Conservation (phyloP, 2,113 vertebrate genomes). For the Megaceryle maxima region DNA sequence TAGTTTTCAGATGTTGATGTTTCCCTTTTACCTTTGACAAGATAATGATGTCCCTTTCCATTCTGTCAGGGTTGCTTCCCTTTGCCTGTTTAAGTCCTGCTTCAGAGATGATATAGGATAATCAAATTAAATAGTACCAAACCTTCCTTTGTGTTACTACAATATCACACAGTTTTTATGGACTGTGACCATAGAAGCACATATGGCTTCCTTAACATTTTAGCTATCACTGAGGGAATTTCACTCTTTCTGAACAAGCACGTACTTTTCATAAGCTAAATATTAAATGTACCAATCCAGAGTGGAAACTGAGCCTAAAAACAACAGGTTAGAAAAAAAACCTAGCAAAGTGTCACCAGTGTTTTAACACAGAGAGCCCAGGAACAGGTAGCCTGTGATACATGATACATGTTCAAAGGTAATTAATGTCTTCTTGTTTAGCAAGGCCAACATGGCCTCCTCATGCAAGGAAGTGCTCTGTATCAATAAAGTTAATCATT, state of each 20-base stretch:
- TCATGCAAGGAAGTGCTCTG: fast-evolving
- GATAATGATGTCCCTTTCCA: background rate
- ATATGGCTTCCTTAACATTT: background rate
- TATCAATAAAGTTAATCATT: background rate
- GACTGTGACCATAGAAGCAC: background rate
- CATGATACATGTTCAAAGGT: background rate
- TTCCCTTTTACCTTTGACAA: background rate
- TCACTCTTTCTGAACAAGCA: background rate
- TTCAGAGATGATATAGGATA: background rate
- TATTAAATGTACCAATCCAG: fast-evolving
- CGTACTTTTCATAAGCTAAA: too few relatives aligned
- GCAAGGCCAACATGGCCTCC: fast-evolving
- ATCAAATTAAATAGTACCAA: background rate
- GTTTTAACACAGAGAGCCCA: fast-evolving
- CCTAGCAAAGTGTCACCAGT: background rate
- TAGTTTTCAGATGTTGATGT: background rate
- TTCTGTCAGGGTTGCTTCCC: background rate
- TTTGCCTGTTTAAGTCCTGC: background rate
- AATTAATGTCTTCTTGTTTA: background rate
- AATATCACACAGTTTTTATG: background rate
- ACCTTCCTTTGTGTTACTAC: background rate
- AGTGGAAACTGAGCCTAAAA: background rate
- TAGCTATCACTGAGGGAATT: background rate
- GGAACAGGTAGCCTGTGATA: background rate
- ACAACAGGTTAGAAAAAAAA: background rate